phyloP scores from a whole-genome alignment of 1,140 invertebrate genomes.

The Ctenoplectra terminalis region DNA sequence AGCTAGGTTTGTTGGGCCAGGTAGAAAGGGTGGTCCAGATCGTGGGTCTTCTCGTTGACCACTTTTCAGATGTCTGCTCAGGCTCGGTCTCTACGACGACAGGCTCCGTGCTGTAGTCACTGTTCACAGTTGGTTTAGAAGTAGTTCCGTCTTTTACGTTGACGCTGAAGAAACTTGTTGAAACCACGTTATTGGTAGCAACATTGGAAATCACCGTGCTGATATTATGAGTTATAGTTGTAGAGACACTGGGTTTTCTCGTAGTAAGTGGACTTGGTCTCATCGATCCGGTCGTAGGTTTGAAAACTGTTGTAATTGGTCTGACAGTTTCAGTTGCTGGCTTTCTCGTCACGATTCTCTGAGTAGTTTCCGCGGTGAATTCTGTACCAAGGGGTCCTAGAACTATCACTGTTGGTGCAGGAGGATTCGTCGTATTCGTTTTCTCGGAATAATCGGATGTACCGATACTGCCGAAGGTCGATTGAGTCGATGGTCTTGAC shows the following conservation, averaged over 20 bases:
- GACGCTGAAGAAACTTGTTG: conserved; percentile 79
- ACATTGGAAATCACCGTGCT: conserved; percentile 78
- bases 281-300: conserved; percentile 73
- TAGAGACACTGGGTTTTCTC: conserved; percentile 74
- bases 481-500: conserved; percentile 56
- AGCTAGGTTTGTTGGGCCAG: conserved; percentile 76
- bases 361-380: conserved; percentile 79
- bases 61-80: conserved; percentile 18
- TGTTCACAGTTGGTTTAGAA: conserved; percentile 61
- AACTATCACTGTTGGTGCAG: conserved; percentile 89
- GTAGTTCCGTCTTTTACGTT: conserved; percentile 76
- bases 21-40: conserved; percentile 76
- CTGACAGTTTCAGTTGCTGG: conserved; percentile 44
- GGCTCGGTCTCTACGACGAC: not conserved
- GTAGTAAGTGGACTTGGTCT: conserved; percentile 69
- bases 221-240: conserved; percentile 81
- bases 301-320: conserved; percentile 70
- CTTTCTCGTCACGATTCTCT: conserved; percentile 71
- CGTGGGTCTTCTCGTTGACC: conserved; percentile 61
- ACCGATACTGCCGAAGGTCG: conserved; percentile 25
- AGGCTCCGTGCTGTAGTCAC: conserved; percentile 41
- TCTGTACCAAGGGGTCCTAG: conserved; percentile 83
- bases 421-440: conserved; percentile 80
- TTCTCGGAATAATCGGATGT: conserved; percentile 69
- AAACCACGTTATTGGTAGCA: conserved; percentile 75